Evolutionary conservation across 2,888 invertebrate species (phyloP).

Genomic region (Hypselothyrea guttata): DNA sequence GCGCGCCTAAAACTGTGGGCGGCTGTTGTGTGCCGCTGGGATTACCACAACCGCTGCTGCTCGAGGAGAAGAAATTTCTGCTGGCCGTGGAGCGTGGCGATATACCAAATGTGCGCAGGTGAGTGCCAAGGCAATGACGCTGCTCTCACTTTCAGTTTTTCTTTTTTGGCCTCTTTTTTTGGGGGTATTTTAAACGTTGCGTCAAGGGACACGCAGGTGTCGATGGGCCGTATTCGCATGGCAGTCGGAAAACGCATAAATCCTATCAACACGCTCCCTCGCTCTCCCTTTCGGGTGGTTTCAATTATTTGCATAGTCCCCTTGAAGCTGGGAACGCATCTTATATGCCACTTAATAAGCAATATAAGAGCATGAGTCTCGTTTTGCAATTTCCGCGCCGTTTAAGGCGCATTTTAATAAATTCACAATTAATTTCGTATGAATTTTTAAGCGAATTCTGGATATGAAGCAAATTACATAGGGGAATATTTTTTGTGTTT

Average conservation of each 20-base stretch:
- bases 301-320: constrained; percentile 72
- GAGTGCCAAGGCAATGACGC: constrained; percentile 65
- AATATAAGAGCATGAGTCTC: constrained; percentile 50
- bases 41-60: constrained; percentile 88
- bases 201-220: constrained; percentile 50
- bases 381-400: constrained; percentile 33
- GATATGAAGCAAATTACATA: background rate
- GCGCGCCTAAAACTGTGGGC: constrained; percentile 61
- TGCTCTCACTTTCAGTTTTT: constrained; percentile 3
- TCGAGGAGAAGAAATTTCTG: constrained; percentile 95
- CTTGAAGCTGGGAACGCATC: constrained; percentile 17
- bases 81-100: constrained; percentile 97
- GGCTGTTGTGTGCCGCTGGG: constrained; percentile 84
- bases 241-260: constrained; percentile 49
- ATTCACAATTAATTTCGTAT: constrained; percentile 61
- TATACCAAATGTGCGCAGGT: constrained; percentile 92
- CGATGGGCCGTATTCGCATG: constrained; percentile 46
- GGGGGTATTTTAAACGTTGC: constrained; percentile 27
- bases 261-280: constrained; percentile 50
- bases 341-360: constrained; percentile 74
- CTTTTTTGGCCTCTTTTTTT: background rate
- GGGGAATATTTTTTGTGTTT: constrained; percentile 1
- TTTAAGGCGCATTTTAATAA: constrained; percentile 61
- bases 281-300: constrained; percentile 41
- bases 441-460: constrained; percentile 8